phyloP scores from a whole-genome alignment of 1,140 invertebrate species.

The Laupala kohalensis region DNA sequence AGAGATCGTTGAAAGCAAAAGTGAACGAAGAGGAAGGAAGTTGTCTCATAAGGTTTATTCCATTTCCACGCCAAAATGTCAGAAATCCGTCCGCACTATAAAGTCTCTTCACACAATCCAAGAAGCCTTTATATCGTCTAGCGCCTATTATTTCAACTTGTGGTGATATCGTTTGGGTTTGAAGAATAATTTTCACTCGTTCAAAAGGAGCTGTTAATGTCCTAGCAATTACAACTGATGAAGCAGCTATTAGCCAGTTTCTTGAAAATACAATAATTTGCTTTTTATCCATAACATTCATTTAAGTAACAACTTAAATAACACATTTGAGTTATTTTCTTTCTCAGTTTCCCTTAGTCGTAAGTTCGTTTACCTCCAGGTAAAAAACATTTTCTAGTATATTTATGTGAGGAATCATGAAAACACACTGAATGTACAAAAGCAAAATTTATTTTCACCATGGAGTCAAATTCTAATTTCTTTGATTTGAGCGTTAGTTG shows the following conservation, averaged over 20 bases:
- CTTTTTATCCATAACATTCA: neutral
- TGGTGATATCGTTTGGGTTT: neutral
- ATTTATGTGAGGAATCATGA: no score
- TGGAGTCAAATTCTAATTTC: no score
- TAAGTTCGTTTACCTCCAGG: no score
- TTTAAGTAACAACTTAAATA: no score
- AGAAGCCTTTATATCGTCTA: neutral
- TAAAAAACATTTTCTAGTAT: no score
- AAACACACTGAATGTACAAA: no score
- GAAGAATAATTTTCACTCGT: neutral
- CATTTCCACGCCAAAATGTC: neutral
- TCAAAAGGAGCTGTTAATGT: neutral
- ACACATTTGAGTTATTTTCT: no score
- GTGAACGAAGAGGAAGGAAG: neutral
- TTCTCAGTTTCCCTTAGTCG: no score
- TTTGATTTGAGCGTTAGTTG: no score
- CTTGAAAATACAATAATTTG: neutral
- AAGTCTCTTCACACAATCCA: neutral
- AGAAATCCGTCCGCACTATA: neutral
- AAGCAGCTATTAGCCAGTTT: neutral
- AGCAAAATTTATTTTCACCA: no score
- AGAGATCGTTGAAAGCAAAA: neutral
- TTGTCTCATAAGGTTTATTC: neutral
- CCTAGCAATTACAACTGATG: neutral
- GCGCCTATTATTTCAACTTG: neutral